Percentiles rank a stretch among this genome's conserved stretches.
Evolutionary conservation across 2,888 invertebrate genomes (phyloP).

Genomic region (Azorinus chamasolen): DNA sequence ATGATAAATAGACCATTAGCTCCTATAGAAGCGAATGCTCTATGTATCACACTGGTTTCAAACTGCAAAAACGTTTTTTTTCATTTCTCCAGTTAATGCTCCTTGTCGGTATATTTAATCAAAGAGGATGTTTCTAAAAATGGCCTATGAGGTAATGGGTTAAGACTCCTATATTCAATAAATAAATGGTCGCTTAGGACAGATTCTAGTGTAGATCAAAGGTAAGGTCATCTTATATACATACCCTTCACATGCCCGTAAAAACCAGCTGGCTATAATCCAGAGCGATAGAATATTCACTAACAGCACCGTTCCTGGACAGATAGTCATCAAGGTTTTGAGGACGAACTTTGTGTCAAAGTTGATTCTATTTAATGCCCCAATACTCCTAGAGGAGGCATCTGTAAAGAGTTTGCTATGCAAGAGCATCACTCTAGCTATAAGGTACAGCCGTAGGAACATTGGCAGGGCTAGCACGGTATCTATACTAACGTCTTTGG

Average conservation of each 20-base stretch:
- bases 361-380: slow-evolving; percentile 86
- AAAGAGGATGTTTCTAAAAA: too few relatives aligned
- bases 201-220: too few relatives aligned
- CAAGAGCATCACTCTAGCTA: slow-evolving; percentile 99
- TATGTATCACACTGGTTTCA: too few relatives aligned
- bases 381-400: slow-evolving; percentile 96
- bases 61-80: too few relatives aligned
- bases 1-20: too few relatives aligned
- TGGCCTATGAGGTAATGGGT: too few relatives aligned
- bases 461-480: slow-evolving; percentile 99
- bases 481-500: slow-evolving; percentile 88
- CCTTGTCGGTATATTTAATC: too few relatives aligned
- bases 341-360: slow-evolving; percentile 97
- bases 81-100: too few relatives aligned
- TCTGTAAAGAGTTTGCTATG: slow-evolving; percentile 99
- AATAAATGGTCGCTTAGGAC: too few relatives aligned
- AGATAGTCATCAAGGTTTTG: slow-evolving; percentile 99
- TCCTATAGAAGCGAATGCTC: too few relatives aligned
- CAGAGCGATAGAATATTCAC: slow-evolving; percentile 99
- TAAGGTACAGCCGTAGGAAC: slow-evolving; percentile 99
- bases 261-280: slow-evolving; percentile 99
- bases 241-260: slow-evolving; percentile 99
- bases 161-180: too few relatives aligned
- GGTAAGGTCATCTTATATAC: too few relatives aligned
- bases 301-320: slow-evolving; percentile 98